Conservation (phyloP, 2,113 vertebrate species). For the Ramphastos sulfuratus region DNA sequence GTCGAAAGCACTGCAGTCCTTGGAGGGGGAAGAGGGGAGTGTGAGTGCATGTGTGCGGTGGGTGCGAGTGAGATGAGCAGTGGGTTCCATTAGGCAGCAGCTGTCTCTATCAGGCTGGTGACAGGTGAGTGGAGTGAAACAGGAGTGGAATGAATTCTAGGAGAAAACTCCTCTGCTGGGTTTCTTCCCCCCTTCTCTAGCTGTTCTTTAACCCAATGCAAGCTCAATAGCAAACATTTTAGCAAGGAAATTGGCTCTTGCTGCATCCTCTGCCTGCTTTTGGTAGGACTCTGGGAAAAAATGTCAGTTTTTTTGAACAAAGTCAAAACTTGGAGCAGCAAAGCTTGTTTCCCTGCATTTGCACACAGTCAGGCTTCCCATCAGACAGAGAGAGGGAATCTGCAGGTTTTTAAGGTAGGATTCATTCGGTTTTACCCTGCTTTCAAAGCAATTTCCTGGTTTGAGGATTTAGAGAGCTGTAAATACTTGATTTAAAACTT, state of each 20-base stretch:
- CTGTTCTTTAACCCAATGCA: constrained; percentile 44
- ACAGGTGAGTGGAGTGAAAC: constrained; percentile 9
- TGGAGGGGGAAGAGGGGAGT: constrained; percentile 54
- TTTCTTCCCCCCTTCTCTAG: constrained; percentile 38
- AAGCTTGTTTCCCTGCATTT: constrained; percentile 45
- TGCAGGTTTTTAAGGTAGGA: constrained; percentile 58
- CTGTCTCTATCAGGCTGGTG: background rate
- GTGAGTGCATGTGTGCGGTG: constrained; percentile 41
- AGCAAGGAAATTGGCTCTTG: constrained; percentile 3
- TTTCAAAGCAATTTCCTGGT: constrained; percentile 55
- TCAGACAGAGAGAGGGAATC: constrained; percentile 23
- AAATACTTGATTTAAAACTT: constrained; percentile 46
- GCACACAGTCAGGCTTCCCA: constrained; percentile 36
- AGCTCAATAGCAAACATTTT: constrained; percentile 14
- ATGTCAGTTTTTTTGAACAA: background rate
- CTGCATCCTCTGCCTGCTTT: background rate
- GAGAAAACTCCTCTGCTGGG: constrained; percentile 53
- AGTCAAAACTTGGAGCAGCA: background rate
- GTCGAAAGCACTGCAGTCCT: constrained; percentile 76
- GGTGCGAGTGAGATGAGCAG: constrained; percentile 20
- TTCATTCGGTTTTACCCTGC: constrained; percentile 36
- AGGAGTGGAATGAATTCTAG: constrained; percentile 23
- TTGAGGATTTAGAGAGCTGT: constrained; percentile 63
- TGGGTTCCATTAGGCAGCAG: background rate
- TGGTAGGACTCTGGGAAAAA: background rate